These are phyloP conservation scores for Sinocyclocheilus anshuiensis DNA, from an alignment of 2,113 vertebrate genomes.

Conservation along the genomic window DNA sequence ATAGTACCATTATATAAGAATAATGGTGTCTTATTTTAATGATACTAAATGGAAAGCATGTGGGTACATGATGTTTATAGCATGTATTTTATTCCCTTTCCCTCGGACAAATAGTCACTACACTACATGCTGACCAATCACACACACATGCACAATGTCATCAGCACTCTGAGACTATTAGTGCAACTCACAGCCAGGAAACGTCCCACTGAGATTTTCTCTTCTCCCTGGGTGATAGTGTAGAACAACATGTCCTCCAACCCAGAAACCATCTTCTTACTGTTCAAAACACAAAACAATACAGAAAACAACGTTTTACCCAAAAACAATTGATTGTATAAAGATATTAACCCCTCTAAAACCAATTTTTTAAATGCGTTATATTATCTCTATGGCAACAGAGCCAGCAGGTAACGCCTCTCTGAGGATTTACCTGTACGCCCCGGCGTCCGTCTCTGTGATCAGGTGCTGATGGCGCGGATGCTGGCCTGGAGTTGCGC, in stretches of 20 bases:
- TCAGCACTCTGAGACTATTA: not conserved
- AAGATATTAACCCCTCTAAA: not conserved
- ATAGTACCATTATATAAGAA: not conserved
- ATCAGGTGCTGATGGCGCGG: constrained; percentile 58
- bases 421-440: constrained; percentile 65
- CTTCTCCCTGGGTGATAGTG: constrained; percentile 85
- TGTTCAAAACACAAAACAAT: constrained; percentile 60
- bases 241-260: constrained; percentile 87
- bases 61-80: too few species aligned
- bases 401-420: not conserved
- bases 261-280: constrained; percentile 71
- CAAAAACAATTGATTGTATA: not conserved
- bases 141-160: not conserved
- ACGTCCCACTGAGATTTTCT: constrained; percentile 80
- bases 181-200: constrained; percentile 81
- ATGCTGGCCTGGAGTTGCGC: constrained; percentile 64
- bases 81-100: too few species aligned
- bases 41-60: too few species aligned
- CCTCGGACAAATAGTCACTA: too few species aligned
- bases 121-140: not conserved
- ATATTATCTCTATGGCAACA: not conserved
- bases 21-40: not conserved
- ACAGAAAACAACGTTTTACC: not conserved
- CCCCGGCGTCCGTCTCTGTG: constrained; percentile 60
- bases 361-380: not conserved